Base-by-base conservation (phyloP, 2,888 invertebrate species). In the Shargacucullia verbasci region DNA sequence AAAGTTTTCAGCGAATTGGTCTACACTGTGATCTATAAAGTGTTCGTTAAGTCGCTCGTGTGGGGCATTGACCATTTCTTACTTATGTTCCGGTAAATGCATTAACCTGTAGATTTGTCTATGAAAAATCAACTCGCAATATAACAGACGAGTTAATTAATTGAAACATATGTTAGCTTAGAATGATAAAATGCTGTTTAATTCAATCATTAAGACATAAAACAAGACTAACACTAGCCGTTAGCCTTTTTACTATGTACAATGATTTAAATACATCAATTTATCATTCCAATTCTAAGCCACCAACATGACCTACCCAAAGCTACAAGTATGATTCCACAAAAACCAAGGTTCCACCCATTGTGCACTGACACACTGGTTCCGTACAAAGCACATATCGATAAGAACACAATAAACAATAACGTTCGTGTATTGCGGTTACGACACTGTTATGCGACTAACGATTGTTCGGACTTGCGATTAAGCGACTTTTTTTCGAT, bases 361-460 rank as follows among this genome's bases (percentile, higher is more conserved):
- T 91, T 92, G 92, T 91, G 76, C 67, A 78, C 79, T 54, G 67
- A 67, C 79, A 79, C 76, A 76, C 78, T 76, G 81, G 84, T 83
- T 85, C 83, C 83, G 82, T 80, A 82, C 82, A 80, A 79, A 82
- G 83, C 80, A 88, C 85, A 88, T 87, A 90, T 90, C 89, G 91
- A 92, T 92, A 92, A 91, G 90, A 92, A 92, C 80, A 93, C 93
- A 94, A 94, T 93, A 91, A 91, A 94, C 93, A 93, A 94, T 92
- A 92, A 92, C 91, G 89, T 81, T 86, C 85, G 81, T 79, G 80
- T 86, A 86, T 86, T 86, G 84, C 85, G 57, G 86, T 86, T 86
- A 84, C 85, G 41, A 70, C 66, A 79, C 79, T 73, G 81, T 83
- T 85, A 85, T 85, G 87, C 80, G 87, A 85, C 86, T 82, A 82